Base-by-base conservation (phyloP, 2,113 vertebrate genomes). In the Ovis canadensis region DNA sequence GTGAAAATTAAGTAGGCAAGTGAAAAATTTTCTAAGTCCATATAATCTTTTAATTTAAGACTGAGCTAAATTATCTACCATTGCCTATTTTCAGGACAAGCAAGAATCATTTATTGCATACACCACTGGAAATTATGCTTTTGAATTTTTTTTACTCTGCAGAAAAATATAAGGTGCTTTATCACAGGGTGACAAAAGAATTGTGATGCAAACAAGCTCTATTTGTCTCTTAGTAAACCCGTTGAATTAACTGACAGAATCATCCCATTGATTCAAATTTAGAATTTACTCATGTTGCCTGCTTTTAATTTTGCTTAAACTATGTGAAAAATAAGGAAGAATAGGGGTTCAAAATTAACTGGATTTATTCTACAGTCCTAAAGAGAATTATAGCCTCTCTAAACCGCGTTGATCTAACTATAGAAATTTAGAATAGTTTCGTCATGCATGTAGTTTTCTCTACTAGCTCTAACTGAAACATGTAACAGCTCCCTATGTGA, bases 11-110 rank as follows among this genome's bases (percentile, higher is more conserved):
- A 89, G 10, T 94, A 45, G 36, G 33, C 55, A 90, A 92, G 19
- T 92, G 12, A 77, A 89, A 87, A 83, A 10, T 88, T 91, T 96
- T 96, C 59, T 82, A 91, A 71, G 43, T 40, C 15, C 9, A 14
- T 94, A 50, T 2, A 67, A 50, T 80, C 93, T 93, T 93, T 84
- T 67, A 94, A 82, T 92, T 97, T 85, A 86, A 94, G 40, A 90
- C 12, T 67, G 55, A 91, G 9, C 25, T 89, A 94, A 94, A 87
- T 88, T 95, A 77, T 48, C 45, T 97, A 15, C n/a, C 13, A 36
- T 54, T 92, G 13, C 19, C 43, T 82, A 12, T 59, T 94, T 93
- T 67, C 55, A 89, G 36, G 48, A 43, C 29, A 62, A 94, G 5
- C 88, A 40, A 85, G n/a, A 77, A 84, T 80, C 40, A 43, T 94